A percentile compares a stretch with the other conserved stretches of the same genome.
These are phyloP conservation scores for Lepidothrix coronata DNA, from an alignment of 2,113 vertebrate genomes.

Conservation along the genomic window DNA sequence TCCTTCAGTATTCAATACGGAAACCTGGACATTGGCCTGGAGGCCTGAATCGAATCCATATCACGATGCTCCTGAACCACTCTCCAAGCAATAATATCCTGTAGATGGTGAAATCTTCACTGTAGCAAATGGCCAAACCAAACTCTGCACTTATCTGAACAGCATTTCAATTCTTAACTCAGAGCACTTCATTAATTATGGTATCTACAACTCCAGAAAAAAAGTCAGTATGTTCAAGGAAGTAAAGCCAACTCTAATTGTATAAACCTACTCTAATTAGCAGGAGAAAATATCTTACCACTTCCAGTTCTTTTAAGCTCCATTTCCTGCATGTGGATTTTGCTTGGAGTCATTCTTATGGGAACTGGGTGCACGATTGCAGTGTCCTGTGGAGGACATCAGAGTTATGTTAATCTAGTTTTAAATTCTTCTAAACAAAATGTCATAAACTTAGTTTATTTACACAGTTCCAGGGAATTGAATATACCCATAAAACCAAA, in stretches of 20 bases:
- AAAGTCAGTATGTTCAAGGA: neutral
- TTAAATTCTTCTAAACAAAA: neutral
- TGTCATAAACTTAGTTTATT: neutral
- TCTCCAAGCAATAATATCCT: neutral
- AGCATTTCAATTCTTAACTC: neutral
- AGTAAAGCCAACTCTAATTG: neutral
- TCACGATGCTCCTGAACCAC: neutral
- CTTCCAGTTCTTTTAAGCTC: constrained; percentile 95
- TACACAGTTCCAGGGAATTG: neutral
- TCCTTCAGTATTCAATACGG: neutral
- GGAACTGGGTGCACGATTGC: constrained; percentile 98
- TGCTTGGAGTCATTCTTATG: constrained; percentile 98
- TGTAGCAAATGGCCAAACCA: neutral
- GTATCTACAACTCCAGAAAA: neutral
- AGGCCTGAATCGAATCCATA: neutral
- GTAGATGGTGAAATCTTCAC: neutral
- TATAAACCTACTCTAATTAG: neutral
- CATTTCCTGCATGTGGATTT: constrained; percentile 99
- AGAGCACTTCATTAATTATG: neutral
- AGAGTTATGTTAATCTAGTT: neutral
- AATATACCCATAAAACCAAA: neutral
- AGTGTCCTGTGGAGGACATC: constrained; percentile 82
- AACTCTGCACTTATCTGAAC: neutral
- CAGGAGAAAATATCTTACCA: constrained; percentile 74
- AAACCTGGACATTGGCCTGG: neutral